Conservation (phyloP, 1,140 invertebrate genomes). For the Conus ventricosus region DNA sequence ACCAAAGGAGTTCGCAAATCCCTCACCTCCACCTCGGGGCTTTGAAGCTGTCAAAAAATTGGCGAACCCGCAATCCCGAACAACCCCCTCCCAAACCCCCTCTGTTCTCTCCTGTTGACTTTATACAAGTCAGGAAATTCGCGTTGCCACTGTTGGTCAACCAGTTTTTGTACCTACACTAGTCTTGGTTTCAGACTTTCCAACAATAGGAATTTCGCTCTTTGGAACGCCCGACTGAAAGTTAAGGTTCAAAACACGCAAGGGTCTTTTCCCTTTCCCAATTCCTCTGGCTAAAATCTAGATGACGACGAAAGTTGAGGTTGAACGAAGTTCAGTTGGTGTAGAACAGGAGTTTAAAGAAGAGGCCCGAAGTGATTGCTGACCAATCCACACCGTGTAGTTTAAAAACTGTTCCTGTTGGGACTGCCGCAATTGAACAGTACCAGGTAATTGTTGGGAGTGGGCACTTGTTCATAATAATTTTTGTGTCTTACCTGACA, state of each 20-base stretch:
- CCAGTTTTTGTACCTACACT: conserved; percentile 38
- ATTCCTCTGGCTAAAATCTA: conserved; percentile 29
- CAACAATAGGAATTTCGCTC: background rate
- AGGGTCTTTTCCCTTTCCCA: conserved; percentile 26
- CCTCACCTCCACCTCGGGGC: conserved; percentile 32
- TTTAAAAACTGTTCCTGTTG: conserved; percentile 27
- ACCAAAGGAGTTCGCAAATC: conserved; percentile 45
- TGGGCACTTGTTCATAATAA: conserved; percentile 10
- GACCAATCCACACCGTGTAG: conserved; percentile 13
- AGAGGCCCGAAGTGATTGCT: conserved; percentile 26
- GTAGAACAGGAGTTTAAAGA: too few species aligned
- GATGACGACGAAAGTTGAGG: conserved; percentile 20
- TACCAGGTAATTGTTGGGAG: conserved; percentile 39
- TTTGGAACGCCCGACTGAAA: conserved; percentile 27
- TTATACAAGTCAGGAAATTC: conserved; percentile 38
- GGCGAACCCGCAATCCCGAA: conserved; percentile 37
- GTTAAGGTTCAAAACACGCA: conserved; percentile 35
- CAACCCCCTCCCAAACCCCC: conserved; percentile 35
- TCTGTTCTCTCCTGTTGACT: conserved; percentile 40
- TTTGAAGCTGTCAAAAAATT: conserved; percentile 22
- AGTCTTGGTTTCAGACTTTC: conserved; percentile 38
- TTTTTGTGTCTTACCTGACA: conserved; percentile 27
- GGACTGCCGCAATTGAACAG: conserved; percentile 41
- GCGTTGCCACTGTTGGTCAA: conserved; percentile 30
- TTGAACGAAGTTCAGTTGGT: conserved; percentile 11